Base-by-base conservation (phyloP, 2,888 invertebrate species). In the Aricia artaxerxes region DNA sequence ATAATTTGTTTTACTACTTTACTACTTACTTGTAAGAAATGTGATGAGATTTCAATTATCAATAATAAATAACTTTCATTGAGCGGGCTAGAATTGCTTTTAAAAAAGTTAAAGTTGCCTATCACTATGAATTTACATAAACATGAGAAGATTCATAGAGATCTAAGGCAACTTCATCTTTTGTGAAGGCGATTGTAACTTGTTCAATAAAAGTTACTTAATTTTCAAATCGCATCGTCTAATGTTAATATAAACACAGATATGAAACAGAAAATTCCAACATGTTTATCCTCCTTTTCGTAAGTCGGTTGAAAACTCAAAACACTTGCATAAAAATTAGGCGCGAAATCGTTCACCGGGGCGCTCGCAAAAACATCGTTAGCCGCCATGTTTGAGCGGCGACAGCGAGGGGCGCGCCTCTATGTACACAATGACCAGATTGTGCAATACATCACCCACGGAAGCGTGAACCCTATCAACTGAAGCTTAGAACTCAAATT, bases 261-360 rank as follows among this genome's bases (percentile, higher is more conserved):
- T 1, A 35, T 35, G 31, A 31, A 69, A 69, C 13, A 3, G 11
- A 35, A 35, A 35, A 4, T 13, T 38, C 16, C 35, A 35, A 64
- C 24, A n/a, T 61, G n/a, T 44, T 44, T 44, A 44, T 24, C 40
- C 7, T 44, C 9, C n/a, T 40, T n/a, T 73, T n/a, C 4, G 11
- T 13, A 24, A 6, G 13, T 49, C 53, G 24, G 13, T 61, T 84
- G 83, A 84, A 84, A 85, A 84, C 85, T 86, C 85, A 86, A 89
- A 88, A 86, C 86, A 87, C 83, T 82, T 82, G 82, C 89, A 87
- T 91, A 89, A 88, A 93, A 92, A 93, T 92, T 93, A 92, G 94
- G 93, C 94, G 94, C 92, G 93, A 93, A 93, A 93, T 91, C 91
- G 90, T 88, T 91, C 93, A 92, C 93, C 90, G 91, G 89, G 86